A percentile compares a stretch with the other conserved stretches of the same genome.
phyloP scores from a whole-genome alignment of 1,140 invertebrate species.

The Penaeus vannamei region DNA sequence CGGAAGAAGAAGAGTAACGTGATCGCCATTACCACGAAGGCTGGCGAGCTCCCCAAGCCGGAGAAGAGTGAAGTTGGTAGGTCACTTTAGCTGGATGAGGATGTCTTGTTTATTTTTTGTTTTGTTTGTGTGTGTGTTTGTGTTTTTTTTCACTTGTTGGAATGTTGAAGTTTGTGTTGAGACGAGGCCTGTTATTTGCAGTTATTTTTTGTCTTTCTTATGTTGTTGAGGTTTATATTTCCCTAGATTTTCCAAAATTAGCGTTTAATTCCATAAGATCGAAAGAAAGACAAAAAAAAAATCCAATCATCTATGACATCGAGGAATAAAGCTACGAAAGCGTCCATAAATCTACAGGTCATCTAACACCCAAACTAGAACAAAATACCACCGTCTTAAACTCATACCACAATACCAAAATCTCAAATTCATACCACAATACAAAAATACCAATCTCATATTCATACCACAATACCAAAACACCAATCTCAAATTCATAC shows the following conservation, averaged over 20 bases:
- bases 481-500: too few species aligned
- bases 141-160: background rate
- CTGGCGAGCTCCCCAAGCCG: constrained; percentile 74
- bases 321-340: too few species aligned
- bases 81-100: background rate
- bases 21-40: constrained; percentile 88
- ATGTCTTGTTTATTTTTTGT: background rate
- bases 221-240: constrained; percentile 70
- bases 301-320: too few species aligned
- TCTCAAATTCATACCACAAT: too few species aligned
- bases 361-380: too few species aligned
- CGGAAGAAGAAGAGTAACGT: constrained; percentile 88
- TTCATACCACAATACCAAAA: too few species aligned
- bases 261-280: background rate
- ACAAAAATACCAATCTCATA: too few species aligned
- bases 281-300: too few species aligned
- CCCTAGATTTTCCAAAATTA: constrained; percentile 18
- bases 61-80: constrained; percentile 66
- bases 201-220: constrained; percentile 38
- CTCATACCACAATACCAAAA: too few species aligned
- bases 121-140: background rate
- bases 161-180: background rate
- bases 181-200: too few species aligned
- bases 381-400: too few species aligned
- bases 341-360: too few species aligned